Evolutionary conservation across 2,113 vertebrate genomes (phyloP).

Genomic region (Mormyrus lacerda): DNA sequence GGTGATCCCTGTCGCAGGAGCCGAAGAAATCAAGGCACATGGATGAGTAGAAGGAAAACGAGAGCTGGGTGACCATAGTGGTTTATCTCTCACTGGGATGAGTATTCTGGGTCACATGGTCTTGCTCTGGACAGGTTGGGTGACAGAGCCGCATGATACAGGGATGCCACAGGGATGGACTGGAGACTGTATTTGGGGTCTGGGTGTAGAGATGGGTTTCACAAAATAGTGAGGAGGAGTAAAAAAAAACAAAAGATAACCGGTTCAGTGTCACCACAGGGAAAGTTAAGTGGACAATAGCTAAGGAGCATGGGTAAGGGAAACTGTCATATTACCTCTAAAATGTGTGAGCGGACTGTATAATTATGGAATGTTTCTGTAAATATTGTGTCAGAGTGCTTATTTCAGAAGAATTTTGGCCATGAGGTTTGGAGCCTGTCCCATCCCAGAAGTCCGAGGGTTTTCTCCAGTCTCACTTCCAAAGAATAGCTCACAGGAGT

Average conservation of each 20-base stretch:
- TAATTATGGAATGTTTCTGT: background rate
- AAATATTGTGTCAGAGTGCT: slow-evolving; percentile 4
- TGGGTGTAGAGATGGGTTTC: background rate
- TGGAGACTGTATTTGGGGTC: background rate
- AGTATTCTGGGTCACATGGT: background rate
- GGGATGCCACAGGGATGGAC: background rate
- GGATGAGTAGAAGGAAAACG: background rate
- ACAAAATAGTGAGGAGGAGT: background rate
- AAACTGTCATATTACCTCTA: background rate
- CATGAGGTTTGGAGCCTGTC: background rate
- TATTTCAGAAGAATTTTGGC: background rate
- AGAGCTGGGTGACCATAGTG: background rate
- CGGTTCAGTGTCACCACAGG: background rate
- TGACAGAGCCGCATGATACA: background rate
- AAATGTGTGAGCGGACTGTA: background rate
- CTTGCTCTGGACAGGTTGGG: background rate
- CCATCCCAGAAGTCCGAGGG: slow-evolving; percentile 40
- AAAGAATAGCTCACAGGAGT: background rate
- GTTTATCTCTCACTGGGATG: background rate
- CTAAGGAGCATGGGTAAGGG: background rate
- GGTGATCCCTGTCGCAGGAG: background rate
- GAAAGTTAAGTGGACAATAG: slow-evolving; percentile 3
- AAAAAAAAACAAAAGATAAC: background rate
- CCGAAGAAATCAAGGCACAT: background rate
- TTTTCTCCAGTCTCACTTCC: background rate